Evolutionary conservation across 2,888 invertebrate species (phyloP), one percentile per base, ranked within the genome.

Genomic region (Alentia gelatinosa): DNA sequence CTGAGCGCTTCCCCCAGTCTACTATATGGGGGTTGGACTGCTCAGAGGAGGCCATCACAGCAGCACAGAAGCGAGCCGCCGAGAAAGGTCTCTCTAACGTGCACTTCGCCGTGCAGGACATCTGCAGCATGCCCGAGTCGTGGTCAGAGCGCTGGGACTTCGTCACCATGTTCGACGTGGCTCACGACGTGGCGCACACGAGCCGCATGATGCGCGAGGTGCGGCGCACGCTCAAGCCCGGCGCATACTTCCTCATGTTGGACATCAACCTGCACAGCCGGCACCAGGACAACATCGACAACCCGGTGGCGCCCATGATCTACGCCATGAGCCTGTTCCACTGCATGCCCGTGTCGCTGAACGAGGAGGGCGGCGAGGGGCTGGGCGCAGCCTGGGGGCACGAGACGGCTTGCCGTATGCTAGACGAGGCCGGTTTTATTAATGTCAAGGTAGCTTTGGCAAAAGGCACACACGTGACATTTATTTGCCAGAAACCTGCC

Each of bases 301-400:
- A 40, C 50, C 63, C 74, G 1, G 19, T 56, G 9, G 88, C 86
- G 35, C 37, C 68, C 15, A 47, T 63, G 35, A 33, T 47, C 23
- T 88, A 90, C 26, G 84, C 37, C 63, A 30, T 40, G 37, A 68
- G 63, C 40, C 88, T 90, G 33, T 90, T 86, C 40, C 88, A 90
- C 88, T 90, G 90, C 83, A 88, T 90, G 90, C 86, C 88, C 23
- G 88, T 86, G 86, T 90, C 90, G 19, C 47, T 88, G n/a, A 30
- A 68, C n/a, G 42, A 33, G 35, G 37, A 30, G 23, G 90, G 88
- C 30, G 47, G 50, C 1, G 86, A 63, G 42, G 90, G 90, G 15
- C 40, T 86, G 35, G 90, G 90, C 33, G 63, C 90, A 4, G 75
- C 68, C 63, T 90, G 90, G 90, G 90, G 90, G 5, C 35, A 30